A percentile compares a stretch with the other conserved stretches of the same genome.
Conservation (phyloP, 2,113 vertebrate species). For the Serinus canaria region DNA sequence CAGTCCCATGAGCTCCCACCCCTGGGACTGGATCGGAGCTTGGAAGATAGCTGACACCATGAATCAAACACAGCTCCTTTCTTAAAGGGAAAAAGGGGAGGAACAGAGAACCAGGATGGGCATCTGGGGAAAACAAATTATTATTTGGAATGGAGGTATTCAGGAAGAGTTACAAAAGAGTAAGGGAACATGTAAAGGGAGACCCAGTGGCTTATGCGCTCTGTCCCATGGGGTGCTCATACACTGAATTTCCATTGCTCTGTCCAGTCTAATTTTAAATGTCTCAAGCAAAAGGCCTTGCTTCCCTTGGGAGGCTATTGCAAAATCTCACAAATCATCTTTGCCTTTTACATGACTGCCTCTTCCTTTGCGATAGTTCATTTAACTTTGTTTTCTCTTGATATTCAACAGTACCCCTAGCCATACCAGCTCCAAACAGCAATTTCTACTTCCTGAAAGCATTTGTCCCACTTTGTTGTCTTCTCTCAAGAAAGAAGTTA, state of each 20-base stretch:
- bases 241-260: slow-evolving; percentile 40
- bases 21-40: slow-evolving; percentile 49
- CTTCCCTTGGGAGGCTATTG: slow-evolving; percentile 3
- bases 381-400: slow-evolving; percentile 29
- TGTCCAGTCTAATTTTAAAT: slow-evolving; percentile 50
- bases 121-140: not conserved
- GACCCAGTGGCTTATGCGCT: slow-evolving; percentile 7
- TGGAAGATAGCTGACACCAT: slow-evolving; percentile 65
- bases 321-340: slow-evolving; percentile 46
- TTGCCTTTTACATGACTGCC: slow-evolving; percentile 16
- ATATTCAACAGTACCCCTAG: not conserved
- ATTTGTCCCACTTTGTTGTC: not conserved
- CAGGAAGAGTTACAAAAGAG: slow-evolving; percentile 45
- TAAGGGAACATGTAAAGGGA: slow-evolving; percentile 22
- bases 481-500: slow-evolving; percentile 3
- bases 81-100: slow-evolving; percentile 16
- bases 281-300: slow-evolving; percentile 41
- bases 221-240: not conserved
- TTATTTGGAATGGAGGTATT: slow-evolving; percentile 21
- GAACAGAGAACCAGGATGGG: not conserved
- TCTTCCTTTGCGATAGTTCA: slow-evolving; percentile 27
- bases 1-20: slow-evolving; percentile 39
- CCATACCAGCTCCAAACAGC: not conserved
- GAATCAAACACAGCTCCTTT: slow-evolving; percentile 46
- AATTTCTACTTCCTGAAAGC: not conserved